A percentile compares a stretch with the other conserved stretches of the same genome.
phyloP scores from a whole-genome alignment of 2,113 vertebrate genomes.

The Tragelaphus imberbis region DNA sequence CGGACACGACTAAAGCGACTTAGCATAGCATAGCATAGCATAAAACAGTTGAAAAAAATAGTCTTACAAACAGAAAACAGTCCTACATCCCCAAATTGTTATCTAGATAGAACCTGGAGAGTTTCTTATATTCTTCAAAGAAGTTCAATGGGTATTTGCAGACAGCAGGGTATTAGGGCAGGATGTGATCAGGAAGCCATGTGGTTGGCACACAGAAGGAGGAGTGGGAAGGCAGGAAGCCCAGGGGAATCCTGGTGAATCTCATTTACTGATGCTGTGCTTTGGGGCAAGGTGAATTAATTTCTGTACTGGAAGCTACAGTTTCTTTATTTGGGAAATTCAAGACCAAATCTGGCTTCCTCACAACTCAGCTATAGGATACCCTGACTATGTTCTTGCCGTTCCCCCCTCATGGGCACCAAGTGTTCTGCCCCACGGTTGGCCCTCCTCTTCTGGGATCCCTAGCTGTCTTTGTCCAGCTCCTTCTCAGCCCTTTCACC shows the following conservation, averaged over 20 bases:
- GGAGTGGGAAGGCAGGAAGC: not conserved
- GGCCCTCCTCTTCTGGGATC: not conserved
- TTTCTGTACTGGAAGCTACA: not conserved
- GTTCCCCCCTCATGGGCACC: not conserved
- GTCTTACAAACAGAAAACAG: not conserved
- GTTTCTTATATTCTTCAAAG: not conserved
- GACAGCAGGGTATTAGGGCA: rapidly evolving
- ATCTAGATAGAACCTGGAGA: not conserved
- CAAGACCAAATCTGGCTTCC: not conserved
- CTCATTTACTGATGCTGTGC: not conserved
- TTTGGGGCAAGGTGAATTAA: not conserved
- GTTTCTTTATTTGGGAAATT: not conserved
- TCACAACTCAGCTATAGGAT: not conserved
- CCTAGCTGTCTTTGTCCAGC: not conserved
- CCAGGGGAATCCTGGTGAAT: not conserved
- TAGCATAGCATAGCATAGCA: too few species aligned
- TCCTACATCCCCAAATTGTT: not conserved
- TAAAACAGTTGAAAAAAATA: not conserved
- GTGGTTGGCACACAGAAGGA: not conserved
- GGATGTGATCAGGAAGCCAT: not conserved
- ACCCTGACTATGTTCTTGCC: not conserved
- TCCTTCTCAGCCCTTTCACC: not conserved
- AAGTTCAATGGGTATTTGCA: not conserved
- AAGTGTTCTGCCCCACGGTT: too few species aligned
- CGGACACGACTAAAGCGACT: too few species aligned